Base-by-base conservation (phyloP, 2,888 invertebrate species). In the Taphrorychus bicolor region DNA sequence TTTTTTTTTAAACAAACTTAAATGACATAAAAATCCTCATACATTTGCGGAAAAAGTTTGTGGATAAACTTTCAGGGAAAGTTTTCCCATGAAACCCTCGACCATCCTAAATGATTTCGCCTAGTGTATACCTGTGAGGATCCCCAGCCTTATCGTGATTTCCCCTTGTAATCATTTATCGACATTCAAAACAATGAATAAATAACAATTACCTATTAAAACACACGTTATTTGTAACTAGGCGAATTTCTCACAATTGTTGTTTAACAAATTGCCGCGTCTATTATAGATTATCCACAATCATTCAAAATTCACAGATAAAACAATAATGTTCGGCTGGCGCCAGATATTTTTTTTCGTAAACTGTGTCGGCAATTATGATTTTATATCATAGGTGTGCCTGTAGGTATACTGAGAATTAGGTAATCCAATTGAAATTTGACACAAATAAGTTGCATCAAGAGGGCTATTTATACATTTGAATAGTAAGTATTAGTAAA, bases 231-330 rank as follows among this genome's bases (percentile, higher is more conserved):
- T 41, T 24, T 45, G 61, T 54, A 54, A 42, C 48, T 54, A 45
- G 41, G 61, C 61, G 40, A 60, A 53, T 41, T 53, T 23, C 22
- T 16, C 22, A 42, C 19, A 60, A 53, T 60, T 53, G 23, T 24
- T 61, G 61, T 61, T 61, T 53, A 21, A 59, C 14, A 60, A 14
- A 21, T 53, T 53, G 21, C 51, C 11, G 19, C 48, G 41, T 53
- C 53, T 61, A 53, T 53, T 61, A 61, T 53, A 45, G 16, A 54
- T 45, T 53, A 61, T 61, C 61, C 11, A 14, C 53, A 60, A 42
- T 53, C 41, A 52, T 32, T 40, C 32, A 60, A 52, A 60, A 60
- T 60, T 21, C 16, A 45, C 21, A 60, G 32, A 60, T 52, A 53
- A 51, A 41, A 53, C 41, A 51, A 60, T 60, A 60, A 22, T 32